Percentiles rank a stretch among this genome's conserved stretches.
phyloP scores from a whole-genome alignment of 2,888 invertebrate species.

The Drosophila robusta region DNA sequence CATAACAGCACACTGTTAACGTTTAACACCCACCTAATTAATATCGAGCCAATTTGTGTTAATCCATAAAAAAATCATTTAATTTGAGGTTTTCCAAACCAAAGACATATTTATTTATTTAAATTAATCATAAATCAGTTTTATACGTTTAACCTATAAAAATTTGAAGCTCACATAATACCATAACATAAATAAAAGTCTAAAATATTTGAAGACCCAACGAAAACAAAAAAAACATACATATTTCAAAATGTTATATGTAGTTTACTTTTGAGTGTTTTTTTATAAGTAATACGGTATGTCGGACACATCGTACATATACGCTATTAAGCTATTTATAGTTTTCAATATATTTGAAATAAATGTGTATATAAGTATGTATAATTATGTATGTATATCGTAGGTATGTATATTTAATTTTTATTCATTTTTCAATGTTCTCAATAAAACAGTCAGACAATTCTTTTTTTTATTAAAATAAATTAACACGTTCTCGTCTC shows the following conservation, averaged over 20 bases:
- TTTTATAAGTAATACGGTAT: slow-evolving; percentile 42
- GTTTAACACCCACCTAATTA: not conserved
- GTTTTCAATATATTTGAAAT: slow-evolving; percentile 52
- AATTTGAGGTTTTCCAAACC: slow-evolving; percentile 70
- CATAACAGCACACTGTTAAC: slow-evolving; percentile 8
- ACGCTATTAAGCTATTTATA: slow-evolving; percentile 51
- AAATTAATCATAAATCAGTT: slow-evolving; percentile 64
- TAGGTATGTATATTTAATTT: slow-evolving; percentile 51
- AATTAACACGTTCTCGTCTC: slow-evolving; percentile 42
- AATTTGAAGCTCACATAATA: slow-evolving; percentile 55
- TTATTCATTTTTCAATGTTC: slow-evolving; percentile 51
- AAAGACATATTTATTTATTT: slow-evolving; percentile 66
- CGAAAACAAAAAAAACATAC: slow-evolving; percentile 25
- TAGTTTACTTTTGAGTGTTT: slow-evolving; percentile 38
- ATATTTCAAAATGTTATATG: slow-evolving; percentile 61
- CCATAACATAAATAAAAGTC: slow-evolving; percentile 42
- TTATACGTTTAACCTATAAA: slow-evolving; percentile 47
- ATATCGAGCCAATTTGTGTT: not conserved
- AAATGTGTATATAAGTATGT: slow-evolving; percentile 64
- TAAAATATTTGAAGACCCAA: slow-evolving; percentile 54
- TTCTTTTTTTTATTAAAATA: slow-evolving; percentile 64
- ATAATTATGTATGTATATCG: slow-evolving; percentile 61
- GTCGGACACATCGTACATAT: slow-evolving; percentile 51
- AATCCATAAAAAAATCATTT: slow-evolving; percentile 1
- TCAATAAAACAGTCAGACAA: slow-evolving; percentile 83